A percentile compares a stretch with the other conserved stretches of the same genome.
Evolutionary conservation across 2,888 invertebrate genomes (phyloP).

Genomic region (Callyntrura sp.): DNA sequence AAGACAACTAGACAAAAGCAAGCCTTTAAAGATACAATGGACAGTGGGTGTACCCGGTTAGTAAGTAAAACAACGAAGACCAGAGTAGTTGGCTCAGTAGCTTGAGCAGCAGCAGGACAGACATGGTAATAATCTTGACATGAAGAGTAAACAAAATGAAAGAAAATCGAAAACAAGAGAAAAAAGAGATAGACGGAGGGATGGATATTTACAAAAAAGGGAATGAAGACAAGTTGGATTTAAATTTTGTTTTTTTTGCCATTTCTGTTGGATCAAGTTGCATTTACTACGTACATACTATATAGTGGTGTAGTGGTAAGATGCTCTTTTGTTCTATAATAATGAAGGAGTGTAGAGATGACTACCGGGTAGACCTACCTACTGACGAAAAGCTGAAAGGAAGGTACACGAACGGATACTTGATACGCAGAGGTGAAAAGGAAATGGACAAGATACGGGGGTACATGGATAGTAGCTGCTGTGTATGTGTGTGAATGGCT

Average conservation of each 20-base stretch:
- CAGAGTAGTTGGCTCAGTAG: not conserved
- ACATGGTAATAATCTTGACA: constrained; percentile 28
- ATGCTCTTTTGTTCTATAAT: not conserved
- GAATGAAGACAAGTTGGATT: constrained; percentile 67
- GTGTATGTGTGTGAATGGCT: constrained; percentile 40
- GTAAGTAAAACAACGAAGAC: not conserved
- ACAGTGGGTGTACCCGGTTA: not conserved
- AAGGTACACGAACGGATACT: not conserved
- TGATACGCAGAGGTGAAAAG: not conserved
- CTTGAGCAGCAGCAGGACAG: not conserved
- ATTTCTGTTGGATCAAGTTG: constrained; percentile 56
- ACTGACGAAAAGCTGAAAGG: not conserved
- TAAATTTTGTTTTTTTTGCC: constrained; percentile 52
- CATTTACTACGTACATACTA: constrained; percentile 34
- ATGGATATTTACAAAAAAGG: constrained; percentile 2
- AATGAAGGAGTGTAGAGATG: not conserved
- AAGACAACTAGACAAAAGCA: not conserved
- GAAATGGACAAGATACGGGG: not conserved
- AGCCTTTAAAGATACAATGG: not conserved
- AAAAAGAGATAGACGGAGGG: not conserved
- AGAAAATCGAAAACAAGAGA: not conserved
- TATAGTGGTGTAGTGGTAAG: not conserved
- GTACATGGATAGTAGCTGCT: not conserved
- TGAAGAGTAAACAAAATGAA: constrained; percentile 38
- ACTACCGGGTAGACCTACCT: constrained; percentile 20